Percentiles rank a stretch among this genome's conserved stretches.
phyloP scores from a whole-genome alignment of 2,113 vertebrate genomes.

The Labeo catla region DNA sequence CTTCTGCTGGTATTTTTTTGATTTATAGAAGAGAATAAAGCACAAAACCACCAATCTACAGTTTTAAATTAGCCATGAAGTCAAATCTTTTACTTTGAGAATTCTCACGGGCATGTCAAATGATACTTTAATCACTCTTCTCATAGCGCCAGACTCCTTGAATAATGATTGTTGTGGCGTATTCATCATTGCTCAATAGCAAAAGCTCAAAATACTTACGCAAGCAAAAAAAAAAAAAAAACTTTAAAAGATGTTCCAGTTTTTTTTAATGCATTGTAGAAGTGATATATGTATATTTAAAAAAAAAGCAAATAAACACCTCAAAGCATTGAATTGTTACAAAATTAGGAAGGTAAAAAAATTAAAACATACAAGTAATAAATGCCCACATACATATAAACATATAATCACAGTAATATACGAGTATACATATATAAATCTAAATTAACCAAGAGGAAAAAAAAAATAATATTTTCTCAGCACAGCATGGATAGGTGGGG shows the following conservation, averaged over 20 bases:
- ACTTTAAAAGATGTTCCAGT: neutral
- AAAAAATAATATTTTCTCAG: neutral
- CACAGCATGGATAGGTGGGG: neutral
- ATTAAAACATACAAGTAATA: no score
- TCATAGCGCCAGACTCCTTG: neutral
- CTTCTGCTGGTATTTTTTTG: neutral
- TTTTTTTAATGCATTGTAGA: no score
- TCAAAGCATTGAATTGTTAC: neutral
- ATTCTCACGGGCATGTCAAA: neutral
- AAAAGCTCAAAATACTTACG: neutral
- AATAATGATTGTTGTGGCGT: neutral
- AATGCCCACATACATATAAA: no score
- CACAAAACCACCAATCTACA: neutral
- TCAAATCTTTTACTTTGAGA: neutral
- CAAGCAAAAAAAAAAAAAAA: neutral
- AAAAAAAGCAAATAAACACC: neutral
- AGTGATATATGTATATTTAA: no score
- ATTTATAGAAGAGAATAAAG: slow-evolving; percentile 6
- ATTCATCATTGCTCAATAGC: neutral
- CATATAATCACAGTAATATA: no score
- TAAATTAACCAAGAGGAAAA: no score
- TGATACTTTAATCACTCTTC: neutral
- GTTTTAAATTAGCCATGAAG: neutral
- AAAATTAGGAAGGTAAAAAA: neutral
- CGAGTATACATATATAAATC: no score